Evolutionary conservation across 2,113 vertebrate genomes (phyloP).

Genomic region (Lutjanus erythropterus): DNA sequence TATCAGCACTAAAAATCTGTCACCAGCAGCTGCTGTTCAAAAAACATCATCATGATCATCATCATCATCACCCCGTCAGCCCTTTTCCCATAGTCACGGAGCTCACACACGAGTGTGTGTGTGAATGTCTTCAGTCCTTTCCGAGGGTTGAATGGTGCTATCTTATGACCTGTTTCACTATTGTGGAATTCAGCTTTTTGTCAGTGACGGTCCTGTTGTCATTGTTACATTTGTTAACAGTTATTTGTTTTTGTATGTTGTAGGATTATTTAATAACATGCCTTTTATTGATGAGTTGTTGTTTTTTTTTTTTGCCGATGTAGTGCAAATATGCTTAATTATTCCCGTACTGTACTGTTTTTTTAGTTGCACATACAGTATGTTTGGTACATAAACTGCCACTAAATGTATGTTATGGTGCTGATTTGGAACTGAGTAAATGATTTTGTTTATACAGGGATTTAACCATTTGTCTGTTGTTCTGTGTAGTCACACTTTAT

Average conservation of each 20-base stretch:
- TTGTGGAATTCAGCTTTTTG: constrained; percentile 70
- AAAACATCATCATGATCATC: no score
- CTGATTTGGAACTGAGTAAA: constrained; percentile 84
- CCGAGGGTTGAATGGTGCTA: constrained; percentile 75
- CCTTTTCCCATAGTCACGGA: constrained; percentile 12
- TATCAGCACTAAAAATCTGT: neutral
- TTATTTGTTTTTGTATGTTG: constrained; percentile 55
- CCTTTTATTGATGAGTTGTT: constrained; percentile 63
- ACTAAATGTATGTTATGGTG: constrained; percentile 87
- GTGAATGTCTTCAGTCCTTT: constrained; percentile 36
- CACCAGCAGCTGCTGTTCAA: constrained; percentile 8
- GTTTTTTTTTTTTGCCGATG: constrained; percentile 69
- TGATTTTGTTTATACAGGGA: constrained; percentile 85
- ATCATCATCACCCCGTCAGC: neutral
- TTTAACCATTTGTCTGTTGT: constrained; percentile 77
- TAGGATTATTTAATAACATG: constrained; percentile 79
- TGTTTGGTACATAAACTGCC: constrained; percentile 85
- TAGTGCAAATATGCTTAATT: constrained; percentile 79
- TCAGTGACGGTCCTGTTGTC: constrained; percentile 37
- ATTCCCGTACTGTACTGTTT: constrained; percentile 86
- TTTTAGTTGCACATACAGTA: constrained; percentile 82
- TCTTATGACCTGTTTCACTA: constrained; percentile 74
- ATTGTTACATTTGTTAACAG: constrained; percentile 53
- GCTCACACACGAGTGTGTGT: neutral
- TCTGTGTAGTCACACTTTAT: constrained; percentile 42